A percentile compares a stretch with the other conserved stretches of the same genome.
phyloP scores from a whole-genome alignment of 2,113 vertebrate species.

The Tragelaphus strepsiceros region DNA sequence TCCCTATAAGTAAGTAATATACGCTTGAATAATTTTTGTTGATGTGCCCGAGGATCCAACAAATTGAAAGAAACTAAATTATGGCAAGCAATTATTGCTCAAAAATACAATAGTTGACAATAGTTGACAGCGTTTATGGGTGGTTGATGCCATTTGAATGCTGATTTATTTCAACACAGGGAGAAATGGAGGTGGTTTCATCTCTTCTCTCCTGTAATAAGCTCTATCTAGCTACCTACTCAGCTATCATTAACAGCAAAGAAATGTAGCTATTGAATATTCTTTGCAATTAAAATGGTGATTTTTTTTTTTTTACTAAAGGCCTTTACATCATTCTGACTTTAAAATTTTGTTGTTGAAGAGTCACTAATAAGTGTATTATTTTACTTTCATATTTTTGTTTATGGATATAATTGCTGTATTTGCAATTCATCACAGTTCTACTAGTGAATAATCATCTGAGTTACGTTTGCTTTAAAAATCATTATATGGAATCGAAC shows the following conservation, averaged over 20 bases:
- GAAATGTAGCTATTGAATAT: constrained; percentile 36
- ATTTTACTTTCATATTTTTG: background rate
- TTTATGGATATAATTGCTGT: background rate
- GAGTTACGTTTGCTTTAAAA: background rate
- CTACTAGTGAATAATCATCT: background rate
- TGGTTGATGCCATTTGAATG: constrained; percentile 64
- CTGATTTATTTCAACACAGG: constrained; percentile 65
- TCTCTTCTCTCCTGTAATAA: constrained; percentile 46
- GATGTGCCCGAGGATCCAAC: constrained; percentile 50
- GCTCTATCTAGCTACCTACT: background rate
- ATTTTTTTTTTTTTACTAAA: constrained; percentile 39
- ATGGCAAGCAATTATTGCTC: constrained; percentile 45
- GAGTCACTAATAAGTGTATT: background rate
- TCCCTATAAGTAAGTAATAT: constrained; percentile 62
- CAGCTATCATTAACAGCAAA: background rate
- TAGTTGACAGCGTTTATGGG: constrained; percentile 64
- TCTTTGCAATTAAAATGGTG: constrained; percentile 47
- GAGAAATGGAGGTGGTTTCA: constrained; percentile 45
- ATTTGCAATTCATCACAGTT: background rate
- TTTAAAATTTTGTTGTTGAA: background rate
- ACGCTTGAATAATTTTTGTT: constrained; percentile 66
- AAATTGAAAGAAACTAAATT: constrained; percentile 51
- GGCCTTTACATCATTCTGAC: background rate
- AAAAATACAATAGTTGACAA: constrained; percentile 60
- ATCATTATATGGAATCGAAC: background rate